These are phyloP conservation scores for Coccyzus lansbergi DNA, from an alignment of 2,797 vertebrate species.

Conservation along the genomic window DNA sequence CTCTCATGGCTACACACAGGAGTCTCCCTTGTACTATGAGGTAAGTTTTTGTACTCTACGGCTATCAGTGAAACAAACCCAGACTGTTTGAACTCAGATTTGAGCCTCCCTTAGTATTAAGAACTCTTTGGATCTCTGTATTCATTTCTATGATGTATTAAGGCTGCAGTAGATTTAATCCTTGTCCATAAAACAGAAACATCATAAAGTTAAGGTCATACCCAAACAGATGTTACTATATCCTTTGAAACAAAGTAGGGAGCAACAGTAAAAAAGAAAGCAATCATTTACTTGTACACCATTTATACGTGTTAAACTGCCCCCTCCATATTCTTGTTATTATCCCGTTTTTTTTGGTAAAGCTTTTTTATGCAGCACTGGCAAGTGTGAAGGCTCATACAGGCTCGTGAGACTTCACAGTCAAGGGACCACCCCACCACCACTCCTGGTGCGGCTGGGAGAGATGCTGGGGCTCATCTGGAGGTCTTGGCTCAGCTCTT, in stretches of 20 bases:
- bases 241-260: background rate
- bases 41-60: background rate
- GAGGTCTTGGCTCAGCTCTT: background rate
- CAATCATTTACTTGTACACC: background rate
- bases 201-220: background rate
- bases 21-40: background rate
- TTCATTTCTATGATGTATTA: background rate
- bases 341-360: background rate
- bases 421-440: rapidly evolving
- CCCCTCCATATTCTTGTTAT: background rate
- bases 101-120: background rate
- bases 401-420: background rate
- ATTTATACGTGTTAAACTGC: rapidly evolving
- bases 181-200: background rate
- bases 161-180: background rate
- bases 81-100: background rate
- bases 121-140: background rate
- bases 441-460: background rate
- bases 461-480: background rate
- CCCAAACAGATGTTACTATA: background rate
- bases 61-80: background rate
- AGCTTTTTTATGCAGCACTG: background rate
- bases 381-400: background rate
- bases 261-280: background rate
- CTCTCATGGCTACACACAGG: background rate